Percentiles rank a stretch among this genome's conserved stretches.
Evolutionary conservation across 2,797 vertebrate species (phyloP).

Genomic region (Adelosebastes latens): DNA sequence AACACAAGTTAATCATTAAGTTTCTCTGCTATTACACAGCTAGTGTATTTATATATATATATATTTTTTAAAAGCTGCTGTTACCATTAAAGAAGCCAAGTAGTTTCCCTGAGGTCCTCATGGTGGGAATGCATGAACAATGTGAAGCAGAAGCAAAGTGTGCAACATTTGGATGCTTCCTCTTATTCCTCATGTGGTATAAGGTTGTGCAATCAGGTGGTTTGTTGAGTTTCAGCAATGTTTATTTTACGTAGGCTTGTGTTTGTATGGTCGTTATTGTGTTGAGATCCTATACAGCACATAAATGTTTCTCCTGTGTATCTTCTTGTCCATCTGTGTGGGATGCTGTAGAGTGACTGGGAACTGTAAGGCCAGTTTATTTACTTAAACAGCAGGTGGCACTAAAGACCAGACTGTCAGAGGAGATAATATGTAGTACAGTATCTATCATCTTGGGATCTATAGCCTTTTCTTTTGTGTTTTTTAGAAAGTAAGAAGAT

Average conservation of each 20-base stretch:
- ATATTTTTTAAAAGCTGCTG: neutral
- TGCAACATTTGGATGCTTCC: slow-evolving; percentile 6
- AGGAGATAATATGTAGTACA: neutral
- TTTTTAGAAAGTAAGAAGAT: neutral
- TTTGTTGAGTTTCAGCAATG: neutral
- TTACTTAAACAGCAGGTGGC: slow-evolving; percentile 60
- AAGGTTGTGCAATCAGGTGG: slow-evolving; percentile 11
- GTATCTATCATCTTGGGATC: neutral
- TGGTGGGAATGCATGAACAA: neutral
- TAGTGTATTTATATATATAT: neutral
- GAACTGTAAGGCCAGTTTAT: neutral
- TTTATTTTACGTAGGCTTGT: neutral
- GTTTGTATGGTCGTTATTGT: neutral
- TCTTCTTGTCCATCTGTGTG: neutral
- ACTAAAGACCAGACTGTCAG: slow-evolving; percentile 40
- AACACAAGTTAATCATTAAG: neutral
- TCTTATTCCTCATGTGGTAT: slow-evolving; percentile 5
- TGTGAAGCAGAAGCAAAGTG: neutral
- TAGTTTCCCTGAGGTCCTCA: slow-evolving; percentile 22
- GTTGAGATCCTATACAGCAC: neutral
- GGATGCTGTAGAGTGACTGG: neutral
- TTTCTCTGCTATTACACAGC: neutral
- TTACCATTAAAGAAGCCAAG: slow-evolving; percentile 49
- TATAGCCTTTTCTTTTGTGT: neutral
- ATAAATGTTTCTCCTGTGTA: neutral